A percentile compares a stretch with the other conserved stretches of the same genome.
phyloP scores from a whole-genome alignment of 1,140 invertebrate species.

The Cephus cinctus region DNA sequence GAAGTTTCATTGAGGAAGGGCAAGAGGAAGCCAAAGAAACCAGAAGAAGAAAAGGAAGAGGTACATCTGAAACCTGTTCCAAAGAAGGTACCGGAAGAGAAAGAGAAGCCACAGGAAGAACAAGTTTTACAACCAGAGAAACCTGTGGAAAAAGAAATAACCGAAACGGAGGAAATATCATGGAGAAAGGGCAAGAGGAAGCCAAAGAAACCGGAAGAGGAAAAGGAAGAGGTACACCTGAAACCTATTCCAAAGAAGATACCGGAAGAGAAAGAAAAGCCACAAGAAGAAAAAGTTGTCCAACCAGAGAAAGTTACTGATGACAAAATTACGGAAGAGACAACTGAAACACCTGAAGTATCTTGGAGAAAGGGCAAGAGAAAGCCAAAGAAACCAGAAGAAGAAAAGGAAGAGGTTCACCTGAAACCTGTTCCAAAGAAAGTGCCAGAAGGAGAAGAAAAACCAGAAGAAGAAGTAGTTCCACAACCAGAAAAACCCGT shows the following conservation, averaged over 20 bases:
- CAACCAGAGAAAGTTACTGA: too few species aligned
- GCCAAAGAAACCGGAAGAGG: constrained; percentile 40
- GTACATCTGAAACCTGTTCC: constrained; percentile 48
- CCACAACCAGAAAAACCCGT: constrained; percentile 25
- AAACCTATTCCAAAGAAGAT: constrained; percentile 34
- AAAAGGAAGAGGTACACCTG: constrained; percentile 49
- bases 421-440: constrained; percentile 25
- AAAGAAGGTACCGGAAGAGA: constrained; percentile 36
- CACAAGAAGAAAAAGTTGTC: constrained; percentile 15
- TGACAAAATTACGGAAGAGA: constrained; percentile 28
- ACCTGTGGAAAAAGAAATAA: constrained; percentile 37
- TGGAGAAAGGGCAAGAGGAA: constrained; percentile 41
- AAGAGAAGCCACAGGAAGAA: constrained; percentile 32
- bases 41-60: constrained; percentile 35
- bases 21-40: constrained; percentile 8
- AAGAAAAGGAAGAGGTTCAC: constrained; percentile 22
- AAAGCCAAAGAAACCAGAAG: constrained; percentile 14
- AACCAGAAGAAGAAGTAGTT: constrained; percentile 26
- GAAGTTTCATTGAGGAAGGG: constrained; percentile 10
- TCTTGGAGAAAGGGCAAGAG: constrained; percentile 9
- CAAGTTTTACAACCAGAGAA: constrained; percentile 30
- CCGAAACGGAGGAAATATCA: constrained; percentile 37
- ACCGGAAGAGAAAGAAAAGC: constrained; percentile 20
- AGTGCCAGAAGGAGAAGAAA: constrained; percentile 35
- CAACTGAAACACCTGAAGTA: constrained; percentile 10